Evolutionary conservation across 2,888 invertebrate genomes (phyloP), one percentile per base, ranked within the genome.

Genomic region (Diarsia brunnea): DNA sequence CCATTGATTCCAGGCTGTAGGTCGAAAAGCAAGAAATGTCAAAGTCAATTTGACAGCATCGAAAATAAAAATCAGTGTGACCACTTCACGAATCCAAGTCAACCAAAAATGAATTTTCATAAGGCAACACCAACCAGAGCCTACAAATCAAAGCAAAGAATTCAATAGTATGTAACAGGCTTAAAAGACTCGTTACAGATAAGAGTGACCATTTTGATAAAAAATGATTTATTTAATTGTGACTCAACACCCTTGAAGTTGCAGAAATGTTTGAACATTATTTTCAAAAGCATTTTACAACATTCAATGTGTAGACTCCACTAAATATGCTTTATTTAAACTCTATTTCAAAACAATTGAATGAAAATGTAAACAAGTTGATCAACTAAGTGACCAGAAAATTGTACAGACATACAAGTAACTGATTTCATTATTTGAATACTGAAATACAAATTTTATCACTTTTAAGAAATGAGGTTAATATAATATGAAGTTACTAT

Each of bases 151-250:
- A n/a, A n/a, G n/a, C n/a, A n/a, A n/a, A n/a, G n/a, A n/a, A n/a
- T n/a, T n/a, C n/a, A n/a, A n/a, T n/a, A n/a, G n/a, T n/a, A n/a
- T n/a, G n/a, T n/a, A n/a, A n/a, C n/a, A n/a, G n/a, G n/a, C n/a
- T n/a, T n/a, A n/a, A n/a, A n/a, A n/a, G n/a, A n/a, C n/a, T n/a
- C n/a, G n/a, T n/a, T n/a, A n/a, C n/a, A n/a, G n/a, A 89, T 80
- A 86, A 89, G 88, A 88, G 83, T 84, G 86, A 81, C 84, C 86
- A 81, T 81, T 80, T 76, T 60, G 24, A 51, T 70, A 64, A 65
- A 78, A 75, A 70, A 49, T 66, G 45, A 65, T 68, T 45, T 60
- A 74, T 64, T 61, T 51, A 72, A 74, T 77, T 49, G 55, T 65
- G 69, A 58, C 65, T 51, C 60, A 45, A 82, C 69, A 83, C 74